A percentile compares a stretch with the other conserved stretches of the same genome.
Conservation (phyloP, 2,888 invertebrate genomes). For the Mesochorus sp. region DNA sequence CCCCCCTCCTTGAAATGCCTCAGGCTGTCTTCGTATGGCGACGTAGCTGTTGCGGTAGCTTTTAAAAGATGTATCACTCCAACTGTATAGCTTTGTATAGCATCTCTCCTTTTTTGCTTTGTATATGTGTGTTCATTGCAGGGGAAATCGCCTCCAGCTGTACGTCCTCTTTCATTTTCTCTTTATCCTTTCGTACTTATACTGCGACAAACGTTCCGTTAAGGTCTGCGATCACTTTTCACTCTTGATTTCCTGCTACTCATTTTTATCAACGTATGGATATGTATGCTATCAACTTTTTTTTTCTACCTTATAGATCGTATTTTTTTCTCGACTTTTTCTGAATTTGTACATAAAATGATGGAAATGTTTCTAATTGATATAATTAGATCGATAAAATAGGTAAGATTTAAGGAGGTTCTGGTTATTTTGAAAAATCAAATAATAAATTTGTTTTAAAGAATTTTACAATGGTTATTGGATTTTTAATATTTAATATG, state of each 20-base stretch:
- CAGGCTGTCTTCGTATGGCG: neutral
- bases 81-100: neutral
- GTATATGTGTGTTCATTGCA: constrained; percentile 6
- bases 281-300: no score
- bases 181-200: constrained; percentile 33
- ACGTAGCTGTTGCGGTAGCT: constrained; percentile 35
- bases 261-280: neutral
- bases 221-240: constrained; percentile 51
- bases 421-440: no score
- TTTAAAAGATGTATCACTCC: constrained; percentile 26
- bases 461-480: no score
- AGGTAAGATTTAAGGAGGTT: no score
- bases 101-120: constrained; percentile 1
- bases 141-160: constrained; percentile 51
- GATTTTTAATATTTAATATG: no score
- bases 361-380: no score
- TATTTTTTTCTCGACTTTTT: neutral
- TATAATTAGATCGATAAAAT: no score
- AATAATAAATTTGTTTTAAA: no score
- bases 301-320: no score
- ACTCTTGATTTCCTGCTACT: constrained; percentile 43
- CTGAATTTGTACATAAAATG: no score
- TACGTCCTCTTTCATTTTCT: constrained; percentile 49
- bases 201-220: constrained; percentile 10
- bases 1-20: constrained; percentile 21